Conservation (phyloP, 2,888 invertebrate genomes). For the Pachycephus smyrnensis region DNA sequence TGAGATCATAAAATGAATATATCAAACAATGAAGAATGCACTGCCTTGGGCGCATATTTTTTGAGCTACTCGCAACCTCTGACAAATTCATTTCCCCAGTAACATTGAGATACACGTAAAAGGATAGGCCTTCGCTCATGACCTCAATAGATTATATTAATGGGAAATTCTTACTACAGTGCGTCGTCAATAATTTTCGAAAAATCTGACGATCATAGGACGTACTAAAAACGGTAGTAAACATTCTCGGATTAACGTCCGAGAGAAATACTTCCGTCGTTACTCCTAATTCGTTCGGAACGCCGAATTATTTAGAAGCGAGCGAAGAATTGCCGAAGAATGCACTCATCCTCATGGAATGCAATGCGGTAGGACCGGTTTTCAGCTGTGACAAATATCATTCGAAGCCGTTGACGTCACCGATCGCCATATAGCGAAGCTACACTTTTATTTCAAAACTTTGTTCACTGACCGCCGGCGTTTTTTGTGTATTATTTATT, state of each 20-base stretch:
- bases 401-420: constrained; percentile 25
- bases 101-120: neutral
- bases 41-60: neutral
- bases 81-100: neutral
- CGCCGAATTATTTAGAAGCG: too few species aligned
- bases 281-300: neutral
- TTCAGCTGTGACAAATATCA: constrained; percentile 7
- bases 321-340: constrained; percentile 9
- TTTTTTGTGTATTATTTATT: neutral
- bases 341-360: constrained; percentile 29
- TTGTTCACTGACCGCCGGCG: neutral
- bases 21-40: neutral
- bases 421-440: constrained; percentile 8
- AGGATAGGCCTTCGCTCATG: neutral
- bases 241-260: neutral
- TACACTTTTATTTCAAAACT: neutral
- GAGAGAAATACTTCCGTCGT: neutral
- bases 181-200: neutral
- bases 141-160: neutral
- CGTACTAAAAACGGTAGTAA: too few species aligned
- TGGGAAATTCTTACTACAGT: neutral
- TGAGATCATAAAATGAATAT: neutral
- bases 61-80: neutral
- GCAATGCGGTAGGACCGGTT: constrained; percentile 33
- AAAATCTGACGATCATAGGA: neutral